phyloP scores from a whole-genome alignment of 1,140 invertebrate species.

The Drosophila parabipectinata region DNA sequence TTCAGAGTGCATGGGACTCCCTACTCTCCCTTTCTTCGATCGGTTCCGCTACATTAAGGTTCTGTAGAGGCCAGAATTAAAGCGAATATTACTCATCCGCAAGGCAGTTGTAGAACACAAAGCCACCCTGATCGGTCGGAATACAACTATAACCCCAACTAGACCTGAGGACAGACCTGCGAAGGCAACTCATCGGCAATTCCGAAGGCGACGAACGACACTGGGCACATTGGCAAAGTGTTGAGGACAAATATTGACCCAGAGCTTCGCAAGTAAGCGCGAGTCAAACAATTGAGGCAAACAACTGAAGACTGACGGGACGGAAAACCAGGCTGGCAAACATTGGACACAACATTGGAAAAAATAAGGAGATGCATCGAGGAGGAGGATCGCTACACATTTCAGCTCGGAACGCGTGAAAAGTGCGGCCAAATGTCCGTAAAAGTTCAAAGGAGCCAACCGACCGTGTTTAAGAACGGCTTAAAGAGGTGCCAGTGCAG shows the following conservation, averaged over 20 bases:
- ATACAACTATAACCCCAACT: neutral
- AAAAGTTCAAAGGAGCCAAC: slow-evolving; percentile 62
- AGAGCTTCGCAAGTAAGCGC: slow-evolving; percentile 80
- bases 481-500: slow-evolving; percentile 39
- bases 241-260: slow-evolving; percentile 75
- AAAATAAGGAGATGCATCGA: neutral
- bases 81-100: slow-evolving; percentile 36
- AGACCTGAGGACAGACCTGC: neutral
- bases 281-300: slow-evolving; percentile 76
- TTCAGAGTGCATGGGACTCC: neutral
- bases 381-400: slow-evolving; percentile 34
- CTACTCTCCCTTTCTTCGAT: neutral
- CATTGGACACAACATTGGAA: slow-evolving; percentile 19
- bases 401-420: slow-evolving; percentile 46
- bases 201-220: slow-evolving; percentile 42
- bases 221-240: slow-evolving; percentile 80
- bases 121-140: slow-evolving; percentile 11
- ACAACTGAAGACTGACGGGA: slow-evolving; percentile 41
- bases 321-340: slow-evolving; percentile 47
- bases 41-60: slow-evolving; percentile 5
- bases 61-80: slow-evolving; percentile 32
- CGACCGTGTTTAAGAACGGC: slow-evolving; percentile 69
- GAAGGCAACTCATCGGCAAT: slow-evolving; percentile 22
- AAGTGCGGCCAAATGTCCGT: slow-evolving; percentile 40
- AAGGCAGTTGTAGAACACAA: slow-evolving; percentile 4